phyloP scores from a whole-genome alignment of 2,888 invertebrate genomes.

The Holacanthella duospinosa region DNA sequence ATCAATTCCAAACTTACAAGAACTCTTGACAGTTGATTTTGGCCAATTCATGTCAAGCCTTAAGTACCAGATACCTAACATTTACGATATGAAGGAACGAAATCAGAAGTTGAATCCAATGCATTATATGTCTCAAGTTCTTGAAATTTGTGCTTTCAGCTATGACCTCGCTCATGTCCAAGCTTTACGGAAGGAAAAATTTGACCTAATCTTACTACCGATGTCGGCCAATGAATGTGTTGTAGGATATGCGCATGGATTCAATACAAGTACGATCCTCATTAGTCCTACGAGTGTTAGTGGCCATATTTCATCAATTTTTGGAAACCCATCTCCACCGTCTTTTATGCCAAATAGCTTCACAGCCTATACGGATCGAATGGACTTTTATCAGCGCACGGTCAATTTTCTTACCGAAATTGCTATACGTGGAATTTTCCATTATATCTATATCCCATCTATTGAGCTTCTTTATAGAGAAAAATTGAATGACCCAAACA shows the following conservation, averaged over 20 bases:
- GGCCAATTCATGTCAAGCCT: neutral
- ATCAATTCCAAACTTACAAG: neutral
- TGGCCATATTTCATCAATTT: neutral
- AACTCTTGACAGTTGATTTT: neutral
- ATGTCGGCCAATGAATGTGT: constrained; percentile 18
- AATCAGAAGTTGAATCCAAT: neutral
- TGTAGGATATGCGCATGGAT: constrained; percentile 10
- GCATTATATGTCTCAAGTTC: too few species aligned
- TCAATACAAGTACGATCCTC: constrained; percentile 9
- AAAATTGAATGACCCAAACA: constrained; percentile 5
- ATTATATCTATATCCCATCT: constrained; percentile 1
- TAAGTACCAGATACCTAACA: neutral
- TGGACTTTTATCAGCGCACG: constrained; percentile 13
- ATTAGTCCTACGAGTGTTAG: neutral
- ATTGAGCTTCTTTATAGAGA: constrained; percentile 10
- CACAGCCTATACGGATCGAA: constrained; percentile 4
- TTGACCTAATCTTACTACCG: constrained; percentile 13
- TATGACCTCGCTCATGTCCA: constrained; percentile 10
- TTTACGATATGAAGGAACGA: neutral
- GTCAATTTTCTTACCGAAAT: neutral
- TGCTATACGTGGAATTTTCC: neutral
- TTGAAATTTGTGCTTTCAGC: neutral
- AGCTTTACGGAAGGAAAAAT: constrained; percentile 14
- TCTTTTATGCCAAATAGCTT: constrained; percentile 13
- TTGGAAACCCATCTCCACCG: constrained; percentile 12